Evolutionary conservation across 2,888 invertebrate species (phyloP).

Genomic region (Harpalus rubripes): DNA sequence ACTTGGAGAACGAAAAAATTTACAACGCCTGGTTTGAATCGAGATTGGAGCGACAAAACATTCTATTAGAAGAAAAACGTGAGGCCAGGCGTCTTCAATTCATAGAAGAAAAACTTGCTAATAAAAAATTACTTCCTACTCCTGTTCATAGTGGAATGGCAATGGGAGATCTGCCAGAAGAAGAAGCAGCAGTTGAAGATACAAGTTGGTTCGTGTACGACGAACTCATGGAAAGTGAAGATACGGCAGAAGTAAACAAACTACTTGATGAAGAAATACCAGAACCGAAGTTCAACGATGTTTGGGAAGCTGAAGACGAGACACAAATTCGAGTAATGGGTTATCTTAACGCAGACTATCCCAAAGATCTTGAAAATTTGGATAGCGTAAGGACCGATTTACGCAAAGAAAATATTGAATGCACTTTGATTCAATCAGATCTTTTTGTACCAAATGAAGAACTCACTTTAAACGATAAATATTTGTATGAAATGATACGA

Average conservation of each 20-base stretch:
- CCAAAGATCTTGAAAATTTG: conserved; percentile 74
- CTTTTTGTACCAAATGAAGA: conserved; percentile 73
- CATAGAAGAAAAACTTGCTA: conserved; percentile 17
- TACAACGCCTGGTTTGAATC: conserved; percentile 72
- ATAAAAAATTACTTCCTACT: conserved; percentile 3
- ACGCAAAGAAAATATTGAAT: conserved; percentile 78
- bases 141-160: background rate
- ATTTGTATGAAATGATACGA: conserved; percentile 72
- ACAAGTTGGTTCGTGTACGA: conserved; percentile 72
- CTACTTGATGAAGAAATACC: conserved; percentile 75
- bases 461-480: conserved; percentile 67
- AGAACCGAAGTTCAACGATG: conserved; percentile 77
- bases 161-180: conserved; percentile 16
- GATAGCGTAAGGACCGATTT: conserved; percentile 9
- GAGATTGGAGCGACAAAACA: conserved; percentile 71
- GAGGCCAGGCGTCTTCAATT: conserved; percentile 68
- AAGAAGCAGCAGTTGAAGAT: conserved; percentile 70
- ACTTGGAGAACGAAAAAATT: conserved; percentile 68
- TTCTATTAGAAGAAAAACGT: conserved; percentile 69
- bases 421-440: conserved; percentile 76
- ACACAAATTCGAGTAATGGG: conserved; percentile 77
- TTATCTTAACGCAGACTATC: conserved; percentile 76
- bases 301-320: conserved; percentile 79
- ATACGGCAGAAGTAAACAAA: conserved; percentile 77
- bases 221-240: conserved; percentile 79